Evolutionary conservation across 2,888 invertebrate species (phyloP).

Genomic region (Disparrhopalites patrizii): DNA sequence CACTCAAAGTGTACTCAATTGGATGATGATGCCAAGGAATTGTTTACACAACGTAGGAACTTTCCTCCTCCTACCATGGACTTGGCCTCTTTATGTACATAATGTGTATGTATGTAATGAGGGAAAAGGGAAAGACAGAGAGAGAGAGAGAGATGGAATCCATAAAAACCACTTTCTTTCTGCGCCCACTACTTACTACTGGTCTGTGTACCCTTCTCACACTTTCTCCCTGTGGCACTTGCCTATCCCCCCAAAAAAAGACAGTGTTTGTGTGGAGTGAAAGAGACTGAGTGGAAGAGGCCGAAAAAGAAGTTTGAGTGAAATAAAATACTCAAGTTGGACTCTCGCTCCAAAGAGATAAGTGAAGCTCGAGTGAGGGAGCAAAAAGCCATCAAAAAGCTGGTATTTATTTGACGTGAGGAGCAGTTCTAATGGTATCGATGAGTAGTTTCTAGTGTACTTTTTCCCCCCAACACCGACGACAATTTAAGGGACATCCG

Average conservation of each 20-base stretch:
- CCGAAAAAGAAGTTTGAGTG: background rate
- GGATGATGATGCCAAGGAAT: too few species aligned
- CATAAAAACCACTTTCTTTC: background rate
- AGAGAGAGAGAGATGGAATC: conserved; percentile 6
- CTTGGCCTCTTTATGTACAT: too few species aligned
- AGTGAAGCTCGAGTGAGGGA: conserved; percentile 3
- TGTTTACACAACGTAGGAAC: too few species aligned
- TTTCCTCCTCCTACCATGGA: background rate
- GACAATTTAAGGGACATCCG: conserved; percentile 13
- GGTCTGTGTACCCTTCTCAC: background rate
- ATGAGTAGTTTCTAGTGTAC: conserved; percentile 27
- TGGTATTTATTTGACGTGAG: conserved; percentile 27
- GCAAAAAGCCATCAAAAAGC: conserved; percentile 23
- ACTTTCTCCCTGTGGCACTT: background rate
- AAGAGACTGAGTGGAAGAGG: background rate
- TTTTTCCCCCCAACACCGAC: conserved; percentile 14
- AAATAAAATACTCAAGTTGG: background rate
- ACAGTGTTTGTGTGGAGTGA: background rate
- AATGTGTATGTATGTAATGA: too few species aligned
- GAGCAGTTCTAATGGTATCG: conserved; percentile 23
- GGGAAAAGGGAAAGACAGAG: conserved; percentile 5
- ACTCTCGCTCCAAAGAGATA: background rate
- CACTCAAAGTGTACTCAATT: too few species aligned
- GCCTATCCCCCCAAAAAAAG: background rate
- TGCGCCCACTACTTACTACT: background rate